Conservation (phyloP, 2,888 invertebrate species). For the Trisateles emortualis region DNA sequence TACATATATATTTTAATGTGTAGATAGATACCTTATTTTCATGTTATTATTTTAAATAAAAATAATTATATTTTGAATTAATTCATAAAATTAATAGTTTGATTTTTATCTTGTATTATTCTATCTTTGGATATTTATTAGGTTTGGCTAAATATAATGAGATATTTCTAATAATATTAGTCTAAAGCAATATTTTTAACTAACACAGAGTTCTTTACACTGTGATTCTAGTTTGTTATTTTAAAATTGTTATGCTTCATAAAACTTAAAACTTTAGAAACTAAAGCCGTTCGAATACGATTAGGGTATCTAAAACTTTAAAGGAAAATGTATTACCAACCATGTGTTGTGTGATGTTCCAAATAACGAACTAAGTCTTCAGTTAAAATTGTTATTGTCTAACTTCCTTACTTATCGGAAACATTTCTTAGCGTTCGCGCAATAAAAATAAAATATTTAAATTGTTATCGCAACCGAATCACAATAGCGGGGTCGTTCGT, state of each 20-base stretch:
- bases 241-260: not conserved
- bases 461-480: constrained; percentile 52
- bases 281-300: not conserved
- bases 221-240: not conserved
- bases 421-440: constrained; percentile 46
- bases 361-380: constrained; percentile 44
- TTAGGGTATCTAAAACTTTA: not conserved
- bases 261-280: not conserved
- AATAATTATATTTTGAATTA: no score
- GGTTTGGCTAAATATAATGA: no score
- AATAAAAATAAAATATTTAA: constrained; percentile 58
- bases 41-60: no score
- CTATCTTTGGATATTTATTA: no score
- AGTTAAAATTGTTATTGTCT: constrained; percentile 49
- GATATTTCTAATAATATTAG: no score
- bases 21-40: not conserved
- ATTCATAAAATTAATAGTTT: no score
- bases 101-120: no score
- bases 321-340: not conserved
- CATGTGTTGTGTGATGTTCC: constrained; percentile 36
- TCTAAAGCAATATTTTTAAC: no score
- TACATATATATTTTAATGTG: no score
- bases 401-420: constrained; percentile 51
- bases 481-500: constrained; percentile 41
- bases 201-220: no score